These are phyloP conservation scores for Callocephalon fimbriatum DNA, from an alignment of 2,113 vertebrate species.

Conservation along the genomic window DNA sequence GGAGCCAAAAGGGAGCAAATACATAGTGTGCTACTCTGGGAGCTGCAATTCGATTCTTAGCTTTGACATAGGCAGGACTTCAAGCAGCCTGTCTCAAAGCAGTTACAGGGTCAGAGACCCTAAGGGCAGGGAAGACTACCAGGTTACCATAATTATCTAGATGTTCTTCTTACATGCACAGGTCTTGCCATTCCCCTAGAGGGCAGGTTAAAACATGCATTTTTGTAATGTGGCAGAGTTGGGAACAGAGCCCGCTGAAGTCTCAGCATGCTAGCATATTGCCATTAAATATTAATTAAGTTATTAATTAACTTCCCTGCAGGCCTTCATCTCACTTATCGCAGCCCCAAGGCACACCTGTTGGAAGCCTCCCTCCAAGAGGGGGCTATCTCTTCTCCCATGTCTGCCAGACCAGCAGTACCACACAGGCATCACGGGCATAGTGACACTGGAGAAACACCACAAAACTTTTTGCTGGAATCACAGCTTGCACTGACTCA, in stretches of 20 bases:
- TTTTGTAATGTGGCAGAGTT: background rate
- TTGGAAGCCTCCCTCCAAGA: background rate
- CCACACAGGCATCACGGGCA: too few relatives aligned
- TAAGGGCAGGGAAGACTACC: background rate
- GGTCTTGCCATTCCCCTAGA: background rate
- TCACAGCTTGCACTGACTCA: background rate
- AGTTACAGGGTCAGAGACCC: background rate
- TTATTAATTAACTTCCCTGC: background rate
- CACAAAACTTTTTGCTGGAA: background rate
- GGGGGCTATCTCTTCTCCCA: background rate
- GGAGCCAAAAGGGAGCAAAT: background rate
- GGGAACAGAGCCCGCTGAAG: background rate
- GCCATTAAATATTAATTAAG: background rate
- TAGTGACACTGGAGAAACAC: background rate
- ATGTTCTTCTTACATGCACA: background rate
- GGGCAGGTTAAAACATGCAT: background rate
- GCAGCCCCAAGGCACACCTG: background rate
- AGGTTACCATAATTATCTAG: background rate
- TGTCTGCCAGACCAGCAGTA: background rate
- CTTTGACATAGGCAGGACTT: background rate
- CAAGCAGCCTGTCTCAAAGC: background rate
- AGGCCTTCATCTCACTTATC: background rate
- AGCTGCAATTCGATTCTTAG: background rate
- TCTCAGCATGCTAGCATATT: background rate
- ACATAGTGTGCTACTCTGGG: background rate